Base-by-base conservation (phyloP, 2,888 invertebrate genomes). In the Cremastobaeus sp. region DNA sequence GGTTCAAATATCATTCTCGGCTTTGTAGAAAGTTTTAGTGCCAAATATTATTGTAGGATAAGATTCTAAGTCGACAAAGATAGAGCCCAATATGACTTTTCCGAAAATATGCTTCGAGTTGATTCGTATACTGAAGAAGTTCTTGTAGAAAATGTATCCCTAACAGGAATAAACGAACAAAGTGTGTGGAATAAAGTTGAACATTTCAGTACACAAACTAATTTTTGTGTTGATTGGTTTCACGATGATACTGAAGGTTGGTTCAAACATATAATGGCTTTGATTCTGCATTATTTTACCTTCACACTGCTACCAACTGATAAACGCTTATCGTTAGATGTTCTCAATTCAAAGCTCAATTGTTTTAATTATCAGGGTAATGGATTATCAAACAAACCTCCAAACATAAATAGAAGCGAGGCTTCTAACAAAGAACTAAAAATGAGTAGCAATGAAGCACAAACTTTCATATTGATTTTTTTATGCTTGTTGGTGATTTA, bases 401-500 rank as follows among this genome's bases (percentile, higher is more conserved):
- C 68, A 14, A 37, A 37, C 15, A 39, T 76, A 8, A 37, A 30
- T 9, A 1, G 11, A 32, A 41, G 57, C 15, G 62, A 62, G 14
- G 8, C 71, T n/a, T 18, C 30, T 14, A 57, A 52, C 50, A 66
- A 57, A 39, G 34, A 35, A 6, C 6, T 68, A 14, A 62, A 57
- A 50, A 52, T 71, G 35, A 45, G 65, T 21, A 74, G 74, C 8
- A 54, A 34, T 34, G 74, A 71, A 68, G 68, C 71, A 62, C 55
- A 55, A 17, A 65, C 47, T 47, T 71, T 76, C 21, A 39, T 71
- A n/a, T 17, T 39, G 5, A 37, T 70, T 41, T 64, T 76, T 17
- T 57, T 9, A 43, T 76, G 12, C 21, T 76, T 8, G 65, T 68
- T 25, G 68, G 71, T 8, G 71, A 74, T 25, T 11, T 68, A 2